Conservation (phyloP, 2,113 vertebrate genomes). For the Suricata suricatta region DNA sequence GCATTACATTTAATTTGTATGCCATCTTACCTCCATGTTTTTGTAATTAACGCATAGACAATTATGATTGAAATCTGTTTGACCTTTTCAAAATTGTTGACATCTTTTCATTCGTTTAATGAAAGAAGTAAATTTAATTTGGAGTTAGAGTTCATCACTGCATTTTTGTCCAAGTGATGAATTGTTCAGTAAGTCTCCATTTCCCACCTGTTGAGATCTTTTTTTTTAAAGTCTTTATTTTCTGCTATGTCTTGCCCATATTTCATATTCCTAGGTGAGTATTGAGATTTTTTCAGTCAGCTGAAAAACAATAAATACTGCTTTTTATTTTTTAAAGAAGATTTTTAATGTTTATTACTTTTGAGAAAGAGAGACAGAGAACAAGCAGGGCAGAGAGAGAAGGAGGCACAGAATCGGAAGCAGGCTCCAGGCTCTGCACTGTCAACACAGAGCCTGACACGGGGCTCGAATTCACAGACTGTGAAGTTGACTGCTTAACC, state of each 20-base stretch:
- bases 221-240: slow-evolving; percentile 17
- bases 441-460: too few species aligned
- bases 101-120: neutral
- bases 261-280: neutral
- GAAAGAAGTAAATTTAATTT: neutral
- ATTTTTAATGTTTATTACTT: too few species aligned
- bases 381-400: too few species aligned
- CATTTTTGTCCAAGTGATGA: neutral
- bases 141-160: neutral
- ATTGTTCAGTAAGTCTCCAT: neutral
- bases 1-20: neutral
- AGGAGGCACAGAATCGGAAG: too few species aligned
- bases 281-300: neutral
- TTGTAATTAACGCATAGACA: neutral
- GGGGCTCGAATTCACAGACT: too few species aligned
- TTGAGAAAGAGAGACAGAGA: too few species aligned
- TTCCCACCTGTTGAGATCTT: neutral
- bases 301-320: neutral
- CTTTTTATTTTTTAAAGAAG: slow-evolving; percentile 35
- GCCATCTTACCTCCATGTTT: neutral
- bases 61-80: neutral
- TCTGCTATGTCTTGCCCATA: neutral
- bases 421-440: too few species aligned
- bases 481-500: too few species aligned
- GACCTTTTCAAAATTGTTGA: neutral